These are phyloP conservation scores for Ischnura elegans DNA, from an alignment of 2,888 invertebrate genomes.

Conservation along the genomic window DNA sequence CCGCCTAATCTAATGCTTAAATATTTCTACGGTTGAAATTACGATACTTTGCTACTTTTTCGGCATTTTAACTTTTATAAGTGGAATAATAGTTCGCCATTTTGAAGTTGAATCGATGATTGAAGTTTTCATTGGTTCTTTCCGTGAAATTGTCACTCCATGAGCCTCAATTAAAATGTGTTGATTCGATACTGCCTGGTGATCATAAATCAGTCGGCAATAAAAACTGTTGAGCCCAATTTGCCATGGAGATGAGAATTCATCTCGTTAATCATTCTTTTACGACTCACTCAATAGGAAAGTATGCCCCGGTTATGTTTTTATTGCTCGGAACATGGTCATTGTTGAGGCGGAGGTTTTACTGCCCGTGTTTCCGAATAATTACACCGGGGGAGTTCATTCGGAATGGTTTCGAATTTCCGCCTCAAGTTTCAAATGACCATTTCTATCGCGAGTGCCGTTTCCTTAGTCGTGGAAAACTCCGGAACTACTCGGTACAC, in stretches of 20 bases:
- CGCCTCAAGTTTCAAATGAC: constrained; percentile 34
- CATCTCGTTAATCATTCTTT: constrained; percentile 35
- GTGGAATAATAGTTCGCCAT: too few relatives aligned
- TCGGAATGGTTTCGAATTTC: not conserved
- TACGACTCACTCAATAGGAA: constrained; percentile 18
- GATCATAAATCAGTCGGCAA: constrained; percentile 1
- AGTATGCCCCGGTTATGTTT: constrained; percentile 10
- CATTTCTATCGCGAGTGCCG: not conserved
- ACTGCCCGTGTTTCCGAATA: constrained; percentile 21
- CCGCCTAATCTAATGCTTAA: too few relatives aligned
- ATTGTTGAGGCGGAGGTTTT: not conserved
- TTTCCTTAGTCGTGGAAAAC: not conserved
- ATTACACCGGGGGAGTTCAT: not conserved
- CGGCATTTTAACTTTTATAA: too few relatives aligned
- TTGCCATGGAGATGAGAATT: constrained; percentile 11
- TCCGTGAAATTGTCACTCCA: not conserved
- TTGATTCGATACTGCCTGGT: not conserved
- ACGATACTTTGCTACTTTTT: too few relatives aligned
- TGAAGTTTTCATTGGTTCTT: not conserved
- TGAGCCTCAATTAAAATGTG: constrained; percentile 2
- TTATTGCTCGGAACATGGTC: constrained; percentile 29
- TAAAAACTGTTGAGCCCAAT: constrained; percentile 33
- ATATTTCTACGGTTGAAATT: too few relatives aligned
- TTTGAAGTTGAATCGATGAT: not conserved
- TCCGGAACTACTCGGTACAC: not conserved